Percentiles rank a stretch among this genome's conserved stretches.
Conservation (phyloP, 2,797 vertebrate genomes). For the Balearica regulorum region DNA sequence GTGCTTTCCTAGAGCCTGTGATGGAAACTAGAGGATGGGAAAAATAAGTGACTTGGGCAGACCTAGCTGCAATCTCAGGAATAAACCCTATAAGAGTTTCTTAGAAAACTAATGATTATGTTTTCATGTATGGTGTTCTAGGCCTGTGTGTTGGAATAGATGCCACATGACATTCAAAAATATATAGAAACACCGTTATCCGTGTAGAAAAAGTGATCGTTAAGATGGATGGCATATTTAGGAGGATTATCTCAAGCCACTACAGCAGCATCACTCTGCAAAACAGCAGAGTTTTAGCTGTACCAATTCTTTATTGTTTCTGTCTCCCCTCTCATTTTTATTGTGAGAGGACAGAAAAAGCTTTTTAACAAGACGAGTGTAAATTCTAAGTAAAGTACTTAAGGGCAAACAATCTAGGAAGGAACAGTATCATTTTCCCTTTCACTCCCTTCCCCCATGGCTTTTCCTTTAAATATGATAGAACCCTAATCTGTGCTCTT, state of each 20-base stretch:
- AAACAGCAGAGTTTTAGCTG: neutral
- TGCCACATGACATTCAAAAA: neutral
- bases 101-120: neutral
- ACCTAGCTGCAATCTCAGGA: neutral
- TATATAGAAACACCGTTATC: neutral
- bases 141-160: neutral
- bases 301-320: neutral
- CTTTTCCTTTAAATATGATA: constrained; percentile 46
- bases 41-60: neutral
- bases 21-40: neutral
- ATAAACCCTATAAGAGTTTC: neutral
- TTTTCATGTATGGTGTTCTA: neutral
- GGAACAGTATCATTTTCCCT: neutral
- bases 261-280: neutral
- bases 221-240: neutral
- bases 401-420: neutral
- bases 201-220: neutral
- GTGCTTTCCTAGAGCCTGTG: neutral
- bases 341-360: neutral
- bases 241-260: neutral
- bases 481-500: constrained; percentile 57
- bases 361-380: neutral
- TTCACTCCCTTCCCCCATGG: neutral
- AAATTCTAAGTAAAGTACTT: neutral
- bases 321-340: neutral